Base-by-base conservation (phyloP, 2,797 vertebrate genomes). In the Apogon hyalosoma region DNA sequence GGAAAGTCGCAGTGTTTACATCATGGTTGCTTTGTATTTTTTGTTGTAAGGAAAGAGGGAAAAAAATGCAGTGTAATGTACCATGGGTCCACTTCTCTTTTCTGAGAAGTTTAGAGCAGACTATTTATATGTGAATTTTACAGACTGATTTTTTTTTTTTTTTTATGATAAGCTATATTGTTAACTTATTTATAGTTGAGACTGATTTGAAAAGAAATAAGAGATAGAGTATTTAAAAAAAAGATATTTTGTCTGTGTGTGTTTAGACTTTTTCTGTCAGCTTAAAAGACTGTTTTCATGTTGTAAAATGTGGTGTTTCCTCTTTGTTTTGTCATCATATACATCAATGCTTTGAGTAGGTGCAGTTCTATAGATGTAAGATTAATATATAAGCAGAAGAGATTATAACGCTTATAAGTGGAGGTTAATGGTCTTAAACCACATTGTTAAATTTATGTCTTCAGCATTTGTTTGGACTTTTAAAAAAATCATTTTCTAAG, bases 81-180 rank as follows among this genome's bases (percentile, higher is more conserved):
- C 64, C 18, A 11, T 77, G 41, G 63, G 69, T 52, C 76, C 70
- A 53, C 77, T 72, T 83, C 60, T 69, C 69, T 55, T 75, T 52
- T 63, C 18, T 28, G 52, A 63, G 67, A 66, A 63, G 74, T 69
- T 68, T 75, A 55, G 64, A 77, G 73, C 74, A 68, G 61, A 66
- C 60, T 90, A 89, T 92, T 90, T 92, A 87, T 91, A 89, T 89
- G 84, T 84, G 83, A 86, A 87, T 86, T 90, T 88, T 90, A 83
- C 69, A 90, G 87, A 89, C 81, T 79, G 73, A 88, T 72, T 76
- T 83, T 65, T 87, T 42, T 89, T 90, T 92, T 90, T n/a, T n/a
- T n/a, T n/a, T n/a, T n/a, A 91, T 90, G 70, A 85, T 84, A 72
- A 90, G 85, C 82, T 91, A 86, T 88, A 83, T 88, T 85, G 58